Conservation (phyloP, 2,797 vertebrate species). For the Halcyon smyrnensis region DNA sequence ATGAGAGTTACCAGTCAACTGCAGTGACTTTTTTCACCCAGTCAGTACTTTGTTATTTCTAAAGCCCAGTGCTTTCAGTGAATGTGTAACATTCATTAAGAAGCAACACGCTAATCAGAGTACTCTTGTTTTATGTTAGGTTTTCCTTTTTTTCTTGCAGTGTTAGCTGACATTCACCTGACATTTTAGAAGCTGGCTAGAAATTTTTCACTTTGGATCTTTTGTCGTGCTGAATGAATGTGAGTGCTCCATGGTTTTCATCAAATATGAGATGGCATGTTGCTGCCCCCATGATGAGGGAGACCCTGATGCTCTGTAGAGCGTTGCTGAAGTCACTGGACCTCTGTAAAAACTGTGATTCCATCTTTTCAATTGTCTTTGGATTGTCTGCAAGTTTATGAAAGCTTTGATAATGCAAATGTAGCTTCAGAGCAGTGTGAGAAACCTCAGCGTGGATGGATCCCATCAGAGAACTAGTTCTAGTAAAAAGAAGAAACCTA, state of each 20-base stretch:
- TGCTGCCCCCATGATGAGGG: not conserved
- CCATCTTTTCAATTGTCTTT: not conserved
- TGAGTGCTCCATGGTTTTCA: not conserved
- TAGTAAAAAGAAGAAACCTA: not conserved
- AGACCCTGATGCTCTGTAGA: not conserved
- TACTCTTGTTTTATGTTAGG: not conserved
- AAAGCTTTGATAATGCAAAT: not conserved
- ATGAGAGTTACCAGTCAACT: not conserved
- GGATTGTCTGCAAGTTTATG: not conserved
- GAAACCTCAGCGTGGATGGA: not conserved
- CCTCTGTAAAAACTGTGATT: not conserved
- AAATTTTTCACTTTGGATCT: not conserved
- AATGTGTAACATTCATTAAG: not conserved
- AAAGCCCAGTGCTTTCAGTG: not conserved
- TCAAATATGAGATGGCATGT: not conserved
- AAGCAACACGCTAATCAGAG: not conserved
- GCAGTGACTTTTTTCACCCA: not conserved
- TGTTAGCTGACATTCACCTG: slow-evolving; percentile 6
- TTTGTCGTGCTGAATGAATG: not conserved
- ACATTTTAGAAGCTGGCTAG: not conserved
- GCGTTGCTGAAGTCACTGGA: not conserved
- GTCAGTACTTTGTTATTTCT: not conserved
- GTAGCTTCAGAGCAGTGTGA: not conserved
- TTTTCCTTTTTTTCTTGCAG: not conserved
- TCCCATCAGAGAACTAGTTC: not conserved